Conservation (phyloP, 1,140 invertebrate genomes). For the Teleopsis dalmanni region DNA sequence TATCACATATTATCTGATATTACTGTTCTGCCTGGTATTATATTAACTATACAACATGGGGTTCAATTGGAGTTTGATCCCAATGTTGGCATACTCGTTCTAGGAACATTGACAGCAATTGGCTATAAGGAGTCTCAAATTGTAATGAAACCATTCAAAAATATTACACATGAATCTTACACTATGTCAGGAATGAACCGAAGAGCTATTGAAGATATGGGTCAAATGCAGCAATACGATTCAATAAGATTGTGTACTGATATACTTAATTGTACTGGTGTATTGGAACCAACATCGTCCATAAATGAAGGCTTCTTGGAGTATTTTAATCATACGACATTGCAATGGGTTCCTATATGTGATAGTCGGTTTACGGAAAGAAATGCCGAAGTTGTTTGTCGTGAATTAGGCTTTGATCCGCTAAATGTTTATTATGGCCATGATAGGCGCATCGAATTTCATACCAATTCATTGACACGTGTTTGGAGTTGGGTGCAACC, state of each 20-base stretch:
- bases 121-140: conserved; percentile 76
- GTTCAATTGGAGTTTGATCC: conserved; percentile 91
- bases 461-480: conserved; percentile 70
- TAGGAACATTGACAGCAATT: conserved; percentile 81
- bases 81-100: conserved; percentile 92
- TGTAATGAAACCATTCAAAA: conserved; percentile 65
- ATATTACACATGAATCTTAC: conserved; percentile 20
- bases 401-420: conserved; percentile 83
- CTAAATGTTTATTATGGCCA: conserved; percentile 80
- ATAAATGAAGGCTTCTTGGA: conserved; percentile 70
- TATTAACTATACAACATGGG: conserved; percentile 79
- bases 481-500: conserved; percentile 96
- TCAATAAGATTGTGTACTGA: conserved; percentile 64
- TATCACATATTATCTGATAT: conserved; percentile 86
- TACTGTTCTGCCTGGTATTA: conserved; percentile 90
- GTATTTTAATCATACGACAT: conserved; percentile 88
- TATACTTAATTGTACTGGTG: conserved; percentile 58
- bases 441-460: conserved; percentile 73
- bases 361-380: conserved; percentile 89
- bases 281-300: conserved; percentile 47
- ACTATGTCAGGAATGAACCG: conserved; percentile 32
- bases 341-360: conserved; percentile 95
- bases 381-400: conserved; percentile 91
- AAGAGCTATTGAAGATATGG: conserved; percentile 47
- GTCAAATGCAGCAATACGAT: conserved; percentile 41